Base-by-base conservation (phyloP, 2,797 vertebrate species). In the Caiman crocodilus region DNA sequence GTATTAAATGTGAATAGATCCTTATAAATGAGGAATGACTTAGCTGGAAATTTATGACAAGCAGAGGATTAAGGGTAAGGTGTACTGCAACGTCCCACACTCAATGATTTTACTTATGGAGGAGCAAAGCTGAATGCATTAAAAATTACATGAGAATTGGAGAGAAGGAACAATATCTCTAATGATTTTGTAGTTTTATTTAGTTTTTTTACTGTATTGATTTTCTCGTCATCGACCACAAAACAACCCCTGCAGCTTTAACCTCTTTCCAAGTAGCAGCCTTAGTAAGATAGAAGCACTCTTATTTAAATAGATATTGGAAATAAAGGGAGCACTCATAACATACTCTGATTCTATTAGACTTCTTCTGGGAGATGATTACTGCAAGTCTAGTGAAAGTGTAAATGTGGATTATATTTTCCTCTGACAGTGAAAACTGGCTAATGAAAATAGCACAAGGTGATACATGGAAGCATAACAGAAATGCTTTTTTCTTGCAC, bases 191-290 rank as follows among this genome's bases (percentile, higher is more conserved):
- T 85, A 94, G 73, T 56, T 95, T 60, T 82, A 87, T 93, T 96
- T 97, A 94, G 88, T 84, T 4, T 84, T 84, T 82, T 94, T 92
- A 89, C 82, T 95, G 85, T 92, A 89, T 84, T 94, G 92, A 93
- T 89, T 90, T 95, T 94, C 28, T 71, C 76, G 26, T 84, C 87
- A 93, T 94, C 88, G 80, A 14, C 74, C 59, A 67, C 90, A 64
- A 76, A 94, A 60, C 20, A 94, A 82, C 81, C 56, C 32, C 4
- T 3, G 32, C 61, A 90, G 57, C 61, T 74, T 35, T 79, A 61
- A 59, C 42, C 94, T 58, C 71, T 64, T 91, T 94, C 77, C 20
- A 28, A 94, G 90, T 76, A 89, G 95, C 77, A 87, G 55, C 5
- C 30, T 1, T 42, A 71, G 2, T 4, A 94, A 92, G 82, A 77